Base-by-base conservation (phyloP, 2,888 invertebrate species). In the Limnephilus rhombicus region DNA sequence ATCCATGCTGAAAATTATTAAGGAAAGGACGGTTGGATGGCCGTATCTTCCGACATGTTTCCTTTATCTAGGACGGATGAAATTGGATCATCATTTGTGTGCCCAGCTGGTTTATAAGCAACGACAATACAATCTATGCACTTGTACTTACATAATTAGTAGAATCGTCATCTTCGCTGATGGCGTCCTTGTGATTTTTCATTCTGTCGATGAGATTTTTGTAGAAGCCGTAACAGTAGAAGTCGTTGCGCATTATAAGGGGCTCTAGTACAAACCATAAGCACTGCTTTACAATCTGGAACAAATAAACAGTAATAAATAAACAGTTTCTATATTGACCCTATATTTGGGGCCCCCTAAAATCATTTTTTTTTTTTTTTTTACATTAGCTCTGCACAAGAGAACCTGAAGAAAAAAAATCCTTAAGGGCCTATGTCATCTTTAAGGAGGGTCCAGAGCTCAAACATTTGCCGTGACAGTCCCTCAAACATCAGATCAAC, bases 211-310 rank as follows among this genome's bases (percentile, higher is more conserved):
- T 97, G 93, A 99, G 97, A 94, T 98, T 98, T 96, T 98, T 98
- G 95, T 99, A 99, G 96, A 99, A 99, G 80, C 98, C 98, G 96
- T 98, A 99, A 95, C 98, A 98, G 95, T 99, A 99, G 95, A 98
- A 98, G 94, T 99, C 99, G 94, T 98, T 98, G 95, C 98, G 98
- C 11, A 98, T 98, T 94, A 99, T 98, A 91, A 99, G 96, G 0
- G 99, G 99, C 95, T 99, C 99, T 94, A 99, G 96, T 91, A 99
- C 97, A 95, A 99, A 99, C 98, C 99, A 99, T 91, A 99, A 96
- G 95, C 99, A 99, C 94, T 98, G 98, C 94, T 98, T 98, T 93
- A 99, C 96, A 93, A 97, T 96, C 96, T 96, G 94, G 0, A 93
- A 94, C 92, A 91, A 68, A n/a, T 92, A 91, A 68, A 68, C 24